Evolutionary conservation across 2,797 vertebrate genomes (phyloP), one percentile per base, ranked within the genome.

Genomic region (Xiphorhynchus erythropygius): DNA sequence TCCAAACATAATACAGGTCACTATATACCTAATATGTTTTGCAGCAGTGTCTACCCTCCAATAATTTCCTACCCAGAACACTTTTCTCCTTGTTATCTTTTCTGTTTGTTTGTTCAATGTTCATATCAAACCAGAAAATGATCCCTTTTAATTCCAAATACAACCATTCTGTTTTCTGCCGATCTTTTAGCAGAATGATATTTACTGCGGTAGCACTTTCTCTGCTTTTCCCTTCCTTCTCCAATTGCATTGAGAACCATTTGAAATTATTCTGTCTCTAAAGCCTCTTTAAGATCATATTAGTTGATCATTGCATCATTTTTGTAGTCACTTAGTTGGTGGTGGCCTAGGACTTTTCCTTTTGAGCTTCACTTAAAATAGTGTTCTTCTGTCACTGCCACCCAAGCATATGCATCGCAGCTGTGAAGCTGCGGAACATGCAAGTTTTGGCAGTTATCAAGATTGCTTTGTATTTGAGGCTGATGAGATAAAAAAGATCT

Each of bases 401-500:
- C 68, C 95, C 81, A 87, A 80, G 88, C 93, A 94, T 94, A 71
- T 87, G 92, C 22, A 75, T 64, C 78, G 35, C 95, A 94, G 94
- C 92, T 96, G 94, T 84, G 92, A 87, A 92, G 64, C 75, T 80
- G 60, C 41, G 64, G 56, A 90, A 85, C 49, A n/a, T 32, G 52
- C 44, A 59, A 63, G 49, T 39, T 80, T 87, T 79, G 78, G 88
- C 90, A 92, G 60, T 71, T 89, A 85, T 39, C 75, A 68, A 23
- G 5, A 41, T 87, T 57, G 30, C 64, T 93, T 89, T 94, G 56
- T 68, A 53, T 87, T 92, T 70, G 64, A 78, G 69, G 64, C 39
- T 53, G 81, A 89, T 53, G 68, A 89, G 90, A 94, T 79, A 80
- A 91, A 97, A 94, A 95, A 93, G 42, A 90, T 55, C 74, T 91